Evolutionary conservation across 1,140 invertebrate species (phyloP).

Genomic region (Drosophila kurseongensis): DNA sequence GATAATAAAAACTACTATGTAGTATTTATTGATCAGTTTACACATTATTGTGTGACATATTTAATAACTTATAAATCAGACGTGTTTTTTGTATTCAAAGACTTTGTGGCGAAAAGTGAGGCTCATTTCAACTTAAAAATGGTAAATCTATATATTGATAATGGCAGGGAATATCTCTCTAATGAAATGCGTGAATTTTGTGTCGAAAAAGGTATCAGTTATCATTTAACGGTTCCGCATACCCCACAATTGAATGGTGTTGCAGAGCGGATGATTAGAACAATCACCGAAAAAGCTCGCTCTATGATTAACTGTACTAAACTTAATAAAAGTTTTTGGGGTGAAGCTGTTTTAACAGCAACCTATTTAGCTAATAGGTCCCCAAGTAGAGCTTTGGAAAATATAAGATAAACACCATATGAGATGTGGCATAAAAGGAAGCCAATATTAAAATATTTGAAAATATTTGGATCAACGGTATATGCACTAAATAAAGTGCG

Average conservation of each 20-base stretch:
- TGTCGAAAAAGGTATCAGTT: conserved; percentile 84
- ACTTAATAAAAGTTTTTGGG: conserved; percentile 25
- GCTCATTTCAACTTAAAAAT: too few relatives aligned
- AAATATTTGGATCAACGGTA: too few relatives aligned
- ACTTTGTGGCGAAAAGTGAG: background rate
- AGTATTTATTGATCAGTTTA: background rate
- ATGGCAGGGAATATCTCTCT: too few relatives aligned
- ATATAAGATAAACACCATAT: too few relatives aligned
- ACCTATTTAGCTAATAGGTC: too few relatives aligned
- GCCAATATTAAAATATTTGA: too few relatives aligned
- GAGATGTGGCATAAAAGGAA: too few relatives aligned
- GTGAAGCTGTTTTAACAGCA: conserved; percentile 13
- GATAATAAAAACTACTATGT: conserved; percentile 3
- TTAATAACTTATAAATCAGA: conserved; percentile 2
- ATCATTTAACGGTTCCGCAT: conserved; percentile 76
- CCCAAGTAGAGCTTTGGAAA: too few relatives aligned
- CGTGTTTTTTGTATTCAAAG: background rate
- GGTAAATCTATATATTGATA: too few relatives aligned
- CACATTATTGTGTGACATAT: conserved; percentile 4
- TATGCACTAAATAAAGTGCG: too few relatives aligned
- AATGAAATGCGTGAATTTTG: background rate
- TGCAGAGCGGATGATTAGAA: conserved; percentile 85
- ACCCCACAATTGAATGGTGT: conserved; percentile 86
- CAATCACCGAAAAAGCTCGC: conserved; percentile 84
- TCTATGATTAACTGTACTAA: conserved; percentile 1